A percentile compares a stretch with the other conserved stretches of the same genome.
Conservation (phyloP, 2,888 invertebrate genomes). For the Tipula helvola region DNA sequence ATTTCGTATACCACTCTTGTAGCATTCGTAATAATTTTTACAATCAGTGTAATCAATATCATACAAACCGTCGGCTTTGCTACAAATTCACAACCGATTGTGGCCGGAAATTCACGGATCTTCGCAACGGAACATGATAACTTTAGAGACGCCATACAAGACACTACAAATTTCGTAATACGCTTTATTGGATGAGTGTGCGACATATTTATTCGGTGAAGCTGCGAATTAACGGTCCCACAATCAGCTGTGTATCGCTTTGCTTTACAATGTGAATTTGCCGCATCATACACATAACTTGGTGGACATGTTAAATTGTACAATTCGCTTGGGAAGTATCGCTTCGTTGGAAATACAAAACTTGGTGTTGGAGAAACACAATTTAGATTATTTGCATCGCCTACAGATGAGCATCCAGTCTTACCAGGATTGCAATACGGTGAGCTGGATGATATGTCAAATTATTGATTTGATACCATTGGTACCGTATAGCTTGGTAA, state of each 20-base stretch:
- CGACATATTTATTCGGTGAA: neutral
- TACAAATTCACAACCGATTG: neutral
- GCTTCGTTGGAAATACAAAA: neutral
- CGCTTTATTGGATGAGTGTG: neutral
- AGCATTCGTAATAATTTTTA: conserved; percentile 9
- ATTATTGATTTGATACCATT: neutral
- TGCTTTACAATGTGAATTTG: neutral
- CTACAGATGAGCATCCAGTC: neutral
- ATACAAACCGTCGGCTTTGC: neutral
- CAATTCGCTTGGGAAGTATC: neutral
- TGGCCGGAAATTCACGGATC: neutral
- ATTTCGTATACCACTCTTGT: neutral
- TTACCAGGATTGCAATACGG: neutral
- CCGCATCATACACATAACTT: conserved; percentile 4
- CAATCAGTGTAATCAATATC: neutral
- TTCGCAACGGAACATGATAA: conserved; percentile 8
- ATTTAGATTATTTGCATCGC: neutral
- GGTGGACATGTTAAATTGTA: conserved; percentile 4
- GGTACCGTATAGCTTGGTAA: neutral
- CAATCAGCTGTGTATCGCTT: neutral
- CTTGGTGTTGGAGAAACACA: neutral
- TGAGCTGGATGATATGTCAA: neutral
- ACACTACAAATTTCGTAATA: conserved; percentile 6
- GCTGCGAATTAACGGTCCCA: neutral
- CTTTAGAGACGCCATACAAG: neutral